Evolutionary conservation across 2,888 invertebrate genomes (phyloP).

Genomic region (Meloe dianella): DNA sequence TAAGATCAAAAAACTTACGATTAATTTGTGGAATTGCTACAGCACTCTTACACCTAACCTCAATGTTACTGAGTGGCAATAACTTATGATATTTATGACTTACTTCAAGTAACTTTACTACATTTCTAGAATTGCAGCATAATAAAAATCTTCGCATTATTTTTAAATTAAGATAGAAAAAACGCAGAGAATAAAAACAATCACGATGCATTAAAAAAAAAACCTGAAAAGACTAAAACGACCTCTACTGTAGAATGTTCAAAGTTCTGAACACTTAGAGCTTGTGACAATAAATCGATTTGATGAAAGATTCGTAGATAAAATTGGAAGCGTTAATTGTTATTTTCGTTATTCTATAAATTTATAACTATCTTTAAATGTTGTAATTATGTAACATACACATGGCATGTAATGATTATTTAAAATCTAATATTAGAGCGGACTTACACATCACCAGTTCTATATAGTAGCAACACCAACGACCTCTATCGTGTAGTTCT

Average conservation of each 20-base stretch:
- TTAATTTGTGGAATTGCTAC: background rate
- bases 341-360: no score
- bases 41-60: conserved; percentile 34
- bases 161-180: no score
- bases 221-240: background rate
- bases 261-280: no score
- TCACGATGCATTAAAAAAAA: background rate
- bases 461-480: background rate
- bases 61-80: conserved; percentile 17
- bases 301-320: no score
- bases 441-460: no score
- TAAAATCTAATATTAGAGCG: no score
- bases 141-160: background rate
- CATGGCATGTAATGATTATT: no score
- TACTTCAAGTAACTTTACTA: conserved; percentile 5
- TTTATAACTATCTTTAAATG: no score
- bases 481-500: background rate
- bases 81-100: background rate
- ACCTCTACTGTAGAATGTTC: no score
- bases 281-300: no score
- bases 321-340: no score
- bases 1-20: background rate
- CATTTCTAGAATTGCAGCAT: conserved; percentile 9
- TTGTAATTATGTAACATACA: no score
- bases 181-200: background rate